Base-by-base conservation (phyloP, 2,113 vertebrate species). In the Anolis carolinensis region DNA sequence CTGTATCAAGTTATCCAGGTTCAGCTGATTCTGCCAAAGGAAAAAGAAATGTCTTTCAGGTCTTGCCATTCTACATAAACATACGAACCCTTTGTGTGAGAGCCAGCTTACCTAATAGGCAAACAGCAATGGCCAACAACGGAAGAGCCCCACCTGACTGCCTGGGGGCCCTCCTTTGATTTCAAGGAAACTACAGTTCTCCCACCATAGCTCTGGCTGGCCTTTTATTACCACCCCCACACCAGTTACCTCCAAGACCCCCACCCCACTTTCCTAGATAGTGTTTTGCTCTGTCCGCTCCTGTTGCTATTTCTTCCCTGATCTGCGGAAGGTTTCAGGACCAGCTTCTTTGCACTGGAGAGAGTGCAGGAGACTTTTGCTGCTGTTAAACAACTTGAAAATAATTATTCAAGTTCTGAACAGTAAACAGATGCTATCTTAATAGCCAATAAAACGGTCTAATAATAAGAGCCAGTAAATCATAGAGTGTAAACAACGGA, bases 61-160 rank as follows among this genome's bases (percentile, higher is more conserved):
- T 68, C 62, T 77, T 68, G 74, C 83, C 39, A 77, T 77, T 68
- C 83, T 77, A 68, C 63, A 68, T 73, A 77, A 84, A 84, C 62
- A 34, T 72, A 76, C 20, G n/a, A 48, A 23, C 11, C 67, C 83
- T 77, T 84, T 84, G 74, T 78, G 32, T 55, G 39, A 11, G 39
- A 52, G 75, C 62, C 83, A 77, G 39, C 62, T 25, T 21, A 68
- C 74, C 39, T n/a, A 65, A 72, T n/a, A n/a, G 20, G 72, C 50
- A 39, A 63, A 32, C 39, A 36, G n/a, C 63, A 52, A 25, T 25
- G 34, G 48, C 44, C 48, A 55, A 52, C 34, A 44, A 59, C n/a
- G 83, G 21, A 21, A 36, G 36, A 48, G 2, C 44, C 55, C 62
- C n/a, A 9, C 74, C 62, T 32, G 55, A 30, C 62, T 39, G 16